Evolutionary conservation across 2,113 vertebrate genomes (phyloP), one percentile per base, ranked within the genome.

Genomic region (Coptodon rendalli): DNA sequence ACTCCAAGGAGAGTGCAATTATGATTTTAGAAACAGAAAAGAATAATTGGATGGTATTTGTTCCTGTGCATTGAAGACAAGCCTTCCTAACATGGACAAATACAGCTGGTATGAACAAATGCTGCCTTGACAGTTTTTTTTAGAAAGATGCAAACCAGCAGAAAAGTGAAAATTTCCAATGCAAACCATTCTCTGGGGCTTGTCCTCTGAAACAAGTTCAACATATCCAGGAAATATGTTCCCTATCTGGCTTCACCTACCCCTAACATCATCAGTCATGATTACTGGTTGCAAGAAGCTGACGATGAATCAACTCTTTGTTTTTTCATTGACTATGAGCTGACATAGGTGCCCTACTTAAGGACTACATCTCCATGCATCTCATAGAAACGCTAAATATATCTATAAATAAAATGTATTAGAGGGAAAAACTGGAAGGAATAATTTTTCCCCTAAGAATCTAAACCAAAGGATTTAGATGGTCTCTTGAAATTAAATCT

Each of bases 331-430:
- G 36, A 9, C 66, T 43, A 40, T 71, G 11, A 27, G 13, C n/a
- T 1, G 13, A 73, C 22, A 73, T 11, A 45, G 68, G 68, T 45
- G 2, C 22, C 5, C 68, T 76, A 17, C 24, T 76, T 76, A 10
- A 48, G 40, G 22, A 11, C 9, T 19, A 17, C 12, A 17, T 73
- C 68, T 17, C 14, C 38, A 71, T 43, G n/a, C 0, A 0, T 22
- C 7, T 73, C 13, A 16, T 3, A 10, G 40, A 71, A 71, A 3
- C 24, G 5, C 14, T 29, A 48, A 48, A 48, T 45, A 9, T 45
- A 45, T 66, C 61, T 0, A n/a, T 66, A 66, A n/a, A 66, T 66
- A 38, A 38, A 13, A 12, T 38, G 61, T 66, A 66, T 43, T 9
- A 7, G 38, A 71, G 40, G 22, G 38, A 45, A 45, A 45, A 73